These are phyloP conservation scores for Beaufortia kweichowensis DNA, from an alignment of 2,113 vertebrate genomes.

Conservation along the genomic window DNA sequence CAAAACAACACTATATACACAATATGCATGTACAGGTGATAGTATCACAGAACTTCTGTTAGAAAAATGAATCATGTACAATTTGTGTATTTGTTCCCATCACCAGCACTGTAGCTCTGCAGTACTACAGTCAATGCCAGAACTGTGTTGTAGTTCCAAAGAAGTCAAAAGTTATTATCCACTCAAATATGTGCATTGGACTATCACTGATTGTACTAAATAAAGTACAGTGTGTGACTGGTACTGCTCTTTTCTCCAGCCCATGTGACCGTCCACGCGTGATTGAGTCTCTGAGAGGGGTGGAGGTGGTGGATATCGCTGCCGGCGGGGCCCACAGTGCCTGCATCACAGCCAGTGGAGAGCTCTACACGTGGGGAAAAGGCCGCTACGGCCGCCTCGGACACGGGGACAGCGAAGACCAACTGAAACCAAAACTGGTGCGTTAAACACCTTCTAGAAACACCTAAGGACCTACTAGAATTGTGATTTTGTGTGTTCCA, in stretches of 20 bases:
- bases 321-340: constrained; percentile 96
- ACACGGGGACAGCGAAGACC: constrained; percentile 96
- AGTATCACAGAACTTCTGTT: neutral
- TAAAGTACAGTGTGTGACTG: constrained; percentile 11
- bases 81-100: neutral
- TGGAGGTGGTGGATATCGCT: constrained; percentile 94
- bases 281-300: constrained; percentile 91
- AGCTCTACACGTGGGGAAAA: constrained; percentile 98
- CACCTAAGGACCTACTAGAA: too few relatives aligned
- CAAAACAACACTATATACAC: too few relatives aligned
- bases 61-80: neutral
- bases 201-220: neutral
- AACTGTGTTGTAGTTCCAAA: neutral
- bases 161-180: neutral
- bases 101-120: neutral
- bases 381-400: constrained; percentile 94
- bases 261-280: constrained; percentile 97
- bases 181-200: neutral
- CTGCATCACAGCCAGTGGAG: constrained; percentile 92
- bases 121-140: neutral
- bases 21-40: too few relatives aligned
- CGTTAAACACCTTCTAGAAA: too few relatives aligned
- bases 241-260: constrained; percentile 65
- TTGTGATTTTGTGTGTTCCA: too few relatives aligned
- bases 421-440: constrained; percentile 96